Conservation (phyloP, 2,797 vertebrate genomes). For the Syncerus caffer region DNA sequence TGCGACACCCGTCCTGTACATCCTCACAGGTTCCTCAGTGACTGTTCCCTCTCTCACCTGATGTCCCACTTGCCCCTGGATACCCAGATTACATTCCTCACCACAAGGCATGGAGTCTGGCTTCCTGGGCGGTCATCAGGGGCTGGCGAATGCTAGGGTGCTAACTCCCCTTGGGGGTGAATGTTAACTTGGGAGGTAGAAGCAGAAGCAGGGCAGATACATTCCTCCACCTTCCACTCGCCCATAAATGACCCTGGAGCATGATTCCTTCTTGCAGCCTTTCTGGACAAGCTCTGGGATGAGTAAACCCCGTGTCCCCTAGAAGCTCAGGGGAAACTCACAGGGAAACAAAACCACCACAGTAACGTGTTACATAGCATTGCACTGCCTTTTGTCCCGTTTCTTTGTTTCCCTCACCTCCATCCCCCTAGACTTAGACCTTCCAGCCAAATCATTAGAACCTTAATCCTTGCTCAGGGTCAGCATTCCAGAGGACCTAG, state of each 20-base stretch:
- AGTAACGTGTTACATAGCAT: fast-evolving
- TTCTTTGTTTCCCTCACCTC: not conserved
- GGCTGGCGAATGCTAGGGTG: not conserved
- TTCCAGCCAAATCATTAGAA: not conserved
- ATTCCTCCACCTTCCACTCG: not conserved
- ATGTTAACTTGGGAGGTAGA: not conserved
- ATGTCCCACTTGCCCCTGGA: not conserved
- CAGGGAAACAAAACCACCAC: fast-evolving
- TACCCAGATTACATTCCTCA: not conserved
- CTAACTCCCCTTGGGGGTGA: not conserved
- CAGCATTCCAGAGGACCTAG: not conserved
- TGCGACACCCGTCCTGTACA: fast-evolving
- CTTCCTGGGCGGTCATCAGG: not conserved
- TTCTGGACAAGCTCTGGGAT: not conserved
- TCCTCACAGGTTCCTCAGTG: not conserved
- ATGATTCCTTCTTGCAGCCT: not conserved
- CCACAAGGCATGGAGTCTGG: not conserved
- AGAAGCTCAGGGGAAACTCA: not conserved
- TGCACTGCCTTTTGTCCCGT: not conserved
- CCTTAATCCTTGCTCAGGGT: too few relatives aligned
- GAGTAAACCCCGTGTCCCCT: not conserved
- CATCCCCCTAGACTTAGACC: not conserved
- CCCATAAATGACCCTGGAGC: not conserved
- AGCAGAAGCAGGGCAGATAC: not conserved
- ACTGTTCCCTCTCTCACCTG: not conserved